Evolutionary conservation across 2,888 invertebrate species (phyloP).

Genomic region (Trichopoda pennipes): DNA sequence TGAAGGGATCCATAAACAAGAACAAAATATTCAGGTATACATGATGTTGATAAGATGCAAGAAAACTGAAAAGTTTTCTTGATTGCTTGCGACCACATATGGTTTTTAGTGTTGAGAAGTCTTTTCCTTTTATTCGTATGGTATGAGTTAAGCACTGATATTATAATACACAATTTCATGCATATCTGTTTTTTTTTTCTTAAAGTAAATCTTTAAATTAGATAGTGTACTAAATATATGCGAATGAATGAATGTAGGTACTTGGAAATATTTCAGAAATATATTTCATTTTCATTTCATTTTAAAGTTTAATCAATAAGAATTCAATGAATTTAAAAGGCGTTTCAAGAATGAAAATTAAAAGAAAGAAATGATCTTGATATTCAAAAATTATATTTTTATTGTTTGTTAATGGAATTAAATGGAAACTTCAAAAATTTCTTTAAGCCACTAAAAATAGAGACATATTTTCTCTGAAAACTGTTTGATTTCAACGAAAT

Average conservation of each 20-base stretch:
- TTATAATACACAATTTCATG: background rate
- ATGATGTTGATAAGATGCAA: background rate
- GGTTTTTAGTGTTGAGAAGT: conserved; percentile 54
- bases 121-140: background rate
- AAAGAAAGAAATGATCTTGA: background rate
- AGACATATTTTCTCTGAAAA: too few relatives aligned
- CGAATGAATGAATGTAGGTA: too few relatives aligned
- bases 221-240: background rate
- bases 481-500: too few relatives aligned
- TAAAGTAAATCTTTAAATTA: conserved; percentile 40
- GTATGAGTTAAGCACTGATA: conserved; percentile 5
- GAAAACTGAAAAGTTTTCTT: conserved; percentile 68
- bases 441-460: too few relatives aligned
- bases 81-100: conserved; percentile 71
- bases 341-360: background rate
- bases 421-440: too few relatives aligned
- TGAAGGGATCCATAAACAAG: conserved; percentile 16
- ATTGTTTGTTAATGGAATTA: too few relatives aligned
- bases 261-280: too few relatives aligned
- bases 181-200: background rate
- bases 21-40: conserved; percentile 5
- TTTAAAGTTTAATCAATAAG: background rate
- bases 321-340: background rate
- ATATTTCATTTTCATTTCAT: too few relatives aligned
- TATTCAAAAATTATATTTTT: too few relatives aligned